Conservation (phyloP, 1,140 invertebrate genomes). For the Stegodyphus dumicola region DNA sequence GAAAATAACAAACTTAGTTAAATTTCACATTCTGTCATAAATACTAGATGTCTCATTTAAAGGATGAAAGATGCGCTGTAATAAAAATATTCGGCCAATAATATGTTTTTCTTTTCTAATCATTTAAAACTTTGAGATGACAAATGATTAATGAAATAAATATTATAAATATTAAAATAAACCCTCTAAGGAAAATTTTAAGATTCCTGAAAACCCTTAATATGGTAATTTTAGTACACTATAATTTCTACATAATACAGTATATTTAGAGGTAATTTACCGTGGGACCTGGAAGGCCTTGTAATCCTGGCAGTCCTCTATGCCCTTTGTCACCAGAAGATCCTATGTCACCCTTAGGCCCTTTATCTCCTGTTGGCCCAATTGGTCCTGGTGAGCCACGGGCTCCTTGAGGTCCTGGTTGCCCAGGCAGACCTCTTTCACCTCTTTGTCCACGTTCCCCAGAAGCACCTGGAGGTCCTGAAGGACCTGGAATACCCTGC, state of each 20-base stretch:
- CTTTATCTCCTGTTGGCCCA: slow-evolving; percentile 71
- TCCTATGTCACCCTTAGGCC: slow-evolving; percentile 72
- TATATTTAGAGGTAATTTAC: slow-evolving; percentile 65
- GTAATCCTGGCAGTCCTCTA: slow-evolving; percentile 82
- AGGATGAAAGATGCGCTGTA: too few relatives aligned
- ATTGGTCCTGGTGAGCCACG: slow-evolving; percentile 74
- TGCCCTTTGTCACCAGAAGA: slow-evolving; percentile 81
- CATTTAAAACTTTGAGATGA: too few relatives aligned
- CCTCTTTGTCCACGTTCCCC: slow-evolving; percentile 78
- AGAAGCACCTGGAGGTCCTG: slow-evolving; percentile 79
- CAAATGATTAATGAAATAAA: too few relatives aligned
- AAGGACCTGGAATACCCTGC: slow-evolving; percentile 75
- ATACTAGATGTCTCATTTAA: too few relatives aligned
- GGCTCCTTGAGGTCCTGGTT: slow-evolving; percentile 69
- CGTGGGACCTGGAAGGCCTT: slow-evolving; percentile 77
- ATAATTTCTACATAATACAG: neutral
- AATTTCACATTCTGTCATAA: too few relatives aligned
- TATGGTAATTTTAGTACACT: too few relatives aligned
- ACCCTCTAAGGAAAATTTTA: too few relatives aligned
- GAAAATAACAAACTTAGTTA: too few relatives aligned
- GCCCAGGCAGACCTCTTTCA: slow-evolving; percentile 77
- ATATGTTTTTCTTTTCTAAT: too few relatives aligned
- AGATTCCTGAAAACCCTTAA: too few relatives aligned
- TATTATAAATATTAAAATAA: too few relatives aligned
- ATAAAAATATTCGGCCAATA: too few relatives aligned